These are phyloP conservation scores for Phragmatobia fuliginosa DNA, from an alignment of 2,888 invertebrate species.

Conservation along the genomic window DNA sequence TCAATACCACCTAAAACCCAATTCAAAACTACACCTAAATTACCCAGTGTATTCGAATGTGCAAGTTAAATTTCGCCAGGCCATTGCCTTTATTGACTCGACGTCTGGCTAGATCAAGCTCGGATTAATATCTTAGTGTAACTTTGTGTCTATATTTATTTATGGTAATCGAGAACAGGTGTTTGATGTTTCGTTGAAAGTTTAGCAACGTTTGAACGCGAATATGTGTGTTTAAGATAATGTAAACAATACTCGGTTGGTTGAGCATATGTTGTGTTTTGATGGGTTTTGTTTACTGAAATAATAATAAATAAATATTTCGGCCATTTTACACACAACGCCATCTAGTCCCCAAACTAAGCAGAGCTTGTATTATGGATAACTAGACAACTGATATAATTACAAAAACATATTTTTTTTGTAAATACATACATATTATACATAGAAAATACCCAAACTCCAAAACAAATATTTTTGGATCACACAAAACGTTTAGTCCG, in stretches of 20 bases:
- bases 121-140: slow-evolving; percentile 36
- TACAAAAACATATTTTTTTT: no score
- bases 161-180: slow-evolving; percentile 23
- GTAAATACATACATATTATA: no score
- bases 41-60: slow-evolving; percentile 6
- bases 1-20: not conserved
- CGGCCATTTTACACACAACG: no score
- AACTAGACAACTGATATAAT: no score
- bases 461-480: no score
- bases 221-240: slow-evolving; percentile 18
- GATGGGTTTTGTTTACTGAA: not conserved
- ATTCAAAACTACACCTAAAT: not conserved
- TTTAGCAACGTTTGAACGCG: slow-evolving; percentile 5
- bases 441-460: no score
- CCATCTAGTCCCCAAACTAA: no score
- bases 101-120: slow-evolving; percentile 37
- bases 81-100: slow-evolving; percentile 39
- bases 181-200: slow-evolving; percentile 19
- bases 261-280: slow-evolving; percentile 1
- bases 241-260: slow-evolving; percentile 7
- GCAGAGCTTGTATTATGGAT: no score
- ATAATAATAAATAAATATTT: no score
- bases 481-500: no score
- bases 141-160: slow-evolving; percentile 24
- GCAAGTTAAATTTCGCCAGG: slow-evolving; percentile 19